Evolutionary conservation across 2,888 invertebrate genomes (phyloP).

Genomic region (Apotomis capreana): DNA sequence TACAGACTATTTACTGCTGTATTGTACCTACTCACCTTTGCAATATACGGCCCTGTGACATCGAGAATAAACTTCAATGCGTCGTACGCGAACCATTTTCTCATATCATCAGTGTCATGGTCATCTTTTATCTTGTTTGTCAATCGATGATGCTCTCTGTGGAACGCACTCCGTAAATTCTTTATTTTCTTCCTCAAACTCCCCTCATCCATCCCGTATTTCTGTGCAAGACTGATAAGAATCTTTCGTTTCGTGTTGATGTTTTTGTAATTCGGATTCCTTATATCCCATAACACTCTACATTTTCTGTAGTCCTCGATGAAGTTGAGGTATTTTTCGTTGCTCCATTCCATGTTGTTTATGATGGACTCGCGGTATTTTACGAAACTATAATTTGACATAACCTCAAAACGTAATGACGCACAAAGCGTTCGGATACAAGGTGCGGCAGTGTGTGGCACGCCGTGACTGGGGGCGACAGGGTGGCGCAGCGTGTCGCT

Average conservation of each 20-base stretch:
- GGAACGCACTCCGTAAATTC: constrained; percentile 36
- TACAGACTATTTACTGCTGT: not conserved
- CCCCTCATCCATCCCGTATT: constrained; percentile 29
- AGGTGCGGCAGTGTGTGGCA: constrained; percentile 38
- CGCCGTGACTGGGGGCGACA: constrained; percentile 31
- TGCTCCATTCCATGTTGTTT: constrained; percentile 34
- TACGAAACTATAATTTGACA: constrained; percentile 5
- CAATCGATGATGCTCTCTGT: constrained; percentile 34
- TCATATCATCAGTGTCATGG: constrained; percentile 18
- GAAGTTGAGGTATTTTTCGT: constrained; percentile 30
- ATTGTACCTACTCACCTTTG: constrained; percentile 15
- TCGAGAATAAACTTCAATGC: constrained; percentile 33
- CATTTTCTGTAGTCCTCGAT: constrained; percentile 33
- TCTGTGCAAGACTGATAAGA: constrained; percentile 23
- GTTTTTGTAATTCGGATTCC: constrained; percentile 33
- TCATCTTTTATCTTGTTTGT: constrained; percentile 23
- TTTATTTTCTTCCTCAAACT: constrained; percentile 37
- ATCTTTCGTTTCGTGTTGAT: constrained; percentile 33
- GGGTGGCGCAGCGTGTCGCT: constrained; percentile 23
- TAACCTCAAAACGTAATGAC: constrained; percentile 34
- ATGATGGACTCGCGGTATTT: constrained; percentile 4
- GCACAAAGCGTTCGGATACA: constrained; percentile 19
- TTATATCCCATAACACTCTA: constrained; percentile 32
- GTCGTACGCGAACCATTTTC: constrained; percentile 40
- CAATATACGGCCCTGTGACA: constrained; percentile 11